A percentile compares a stretch with the other conserved stretches of the same genome.
These are phyloP conservation scores for Drosophila conformis DNA, from an alignment of 2,888 invertebrate species.

Conservation along the genomic window DNA sequence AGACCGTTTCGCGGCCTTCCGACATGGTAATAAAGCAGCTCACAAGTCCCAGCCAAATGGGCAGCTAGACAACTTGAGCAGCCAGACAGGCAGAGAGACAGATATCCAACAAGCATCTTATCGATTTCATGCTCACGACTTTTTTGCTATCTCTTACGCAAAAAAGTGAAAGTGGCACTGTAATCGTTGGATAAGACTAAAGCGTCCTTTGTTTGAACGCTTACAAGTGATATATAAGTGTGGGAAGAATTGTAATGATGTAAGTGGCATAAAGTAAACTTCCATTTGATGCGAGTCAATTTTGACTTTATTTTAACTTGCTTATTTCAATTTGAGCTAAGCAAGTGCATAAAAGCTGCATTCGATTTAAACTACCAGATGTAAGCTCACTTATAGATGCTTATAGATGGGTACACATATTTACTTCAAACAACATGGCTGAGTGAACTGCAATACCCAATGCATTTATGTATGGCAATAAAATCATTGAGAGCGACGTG, in stretches of 20 bases:
- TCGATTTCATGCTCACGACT: conserved; percentile 64
- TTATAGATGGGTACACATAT: neutral
- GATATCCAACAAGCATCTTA: conserved; percentile 54
- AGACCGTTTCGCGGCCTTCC: conserved; percentile 30
- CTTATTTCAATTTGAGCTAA: neutral
- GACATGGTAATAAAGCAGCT: conserved; percentile 47
- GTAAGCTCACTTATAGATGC: neutral
- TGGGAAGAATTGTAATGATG: neutral
- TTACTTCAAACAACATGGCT: neutral
- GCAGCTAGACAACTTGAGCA: conserved; percentile 15
- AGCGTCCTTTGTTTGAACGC: conserved; percentile 12
- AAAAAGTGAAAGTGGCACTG: conserved; percentile 40
- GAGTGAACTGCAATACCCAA: neutral
- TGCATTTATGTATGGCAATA: neutral
- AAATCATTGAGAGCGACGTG: conserved; percentile 10
- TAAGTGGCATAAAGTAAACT: neutral
- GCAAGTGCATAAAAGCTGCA: neutral
- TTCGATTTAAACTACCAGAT: neutral
- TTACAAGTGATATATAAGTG: conserved; percentile 36
- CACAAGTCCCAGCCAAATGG: conserved; percentile 22
- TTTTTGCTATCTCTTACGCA: conserved; percentile 50
- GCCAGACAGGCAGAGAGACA: neutral
- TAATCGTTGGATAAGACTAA: conserved; percentile 40
- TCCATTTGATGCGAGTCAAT: neutral
- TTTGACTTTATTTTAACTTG: neutral